These are phyloP conservation scores for Thymelicus lineola DNA, from an alignment of 2,888 invertebrate species.

Conservation along the genomic window DNA sequence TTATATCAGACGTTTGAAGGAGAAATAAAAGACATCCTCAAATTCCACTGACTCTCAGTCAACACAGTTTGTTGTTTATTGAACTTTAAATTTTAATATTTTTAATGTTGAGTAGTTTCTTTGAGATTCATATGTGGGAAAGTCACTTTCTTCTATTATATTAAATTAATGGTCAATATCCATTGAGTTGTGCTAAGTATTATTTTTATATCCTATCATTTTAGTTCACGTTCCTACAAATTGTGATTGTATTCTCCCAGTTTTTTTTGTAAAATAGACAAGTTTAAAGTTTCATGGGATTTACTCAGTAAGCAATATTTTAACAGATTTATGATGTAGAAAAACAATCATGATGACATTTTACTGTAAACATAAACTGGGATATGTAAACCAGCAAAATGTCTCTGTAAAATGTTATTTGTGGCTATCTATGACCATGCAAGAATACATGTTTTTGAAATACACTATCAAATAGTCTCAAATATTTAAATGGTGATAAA, in stretches of 20 bases:
- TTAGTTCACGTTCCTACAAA: constrained; percentile 6
- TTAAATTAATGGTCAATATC: too few relatives aligned
- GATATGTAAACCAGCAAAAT: background rate
- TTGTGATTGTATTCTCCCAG: background rate
- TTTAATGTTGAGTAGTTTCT: background rate
- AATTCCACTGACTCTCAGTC: background rate
- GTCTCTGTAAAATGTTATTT: background rate
- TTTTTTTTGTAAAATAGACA: background rate
- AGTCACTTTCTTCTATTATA: too few relatives aligned
- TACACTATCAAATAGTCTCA: background rate
- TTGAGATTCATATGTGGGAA: too few relatives aligned
- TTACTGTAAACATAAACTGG: too few relatives aligned
- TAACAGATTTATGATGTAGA: background rate
- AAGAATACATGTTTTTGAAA: background rate
- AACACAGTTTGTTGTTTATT: background rate
- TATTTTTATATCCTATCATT: background rate
- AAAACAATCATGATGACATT: too few relatives aligned
- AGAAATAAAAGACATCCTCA: background rate
- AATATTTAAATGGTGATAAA: background rate
- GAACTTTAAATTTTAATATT: background rate
- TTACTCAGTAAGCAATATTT: background rate
- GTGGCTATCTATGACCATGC: background rate
- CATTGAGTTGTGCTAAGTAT: background rate
- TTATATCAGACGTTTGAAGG: too few relatives aligned
- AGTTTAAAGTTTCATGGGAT: background rate